Conservation (phyloP, 2,888 invertebrate species). For the Leucophora obtusa region DNA sequence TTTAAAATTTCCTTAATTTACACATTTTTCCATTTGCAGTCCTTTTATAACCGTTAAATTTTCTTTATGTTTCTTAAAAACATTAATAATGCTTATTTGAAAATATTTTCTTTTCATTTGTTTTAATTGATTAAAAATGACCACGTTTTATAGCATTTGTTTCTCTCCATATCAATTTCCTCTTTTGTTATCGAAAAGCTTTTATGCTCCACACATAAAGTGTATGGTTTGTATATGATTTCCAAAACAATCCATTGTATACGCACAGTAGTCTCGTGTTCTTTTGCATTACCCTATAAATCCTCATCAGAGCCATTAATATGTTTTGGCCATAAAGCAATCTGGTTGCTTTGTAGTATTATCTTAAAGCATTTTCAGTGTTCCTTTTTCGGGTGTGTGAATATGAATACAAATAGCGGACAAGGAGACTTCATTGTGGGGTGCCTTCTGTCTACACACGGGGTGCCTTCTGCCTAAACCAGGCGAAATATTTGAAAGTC, state of each 20-base stretch:
- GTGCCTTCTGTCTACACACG: no score
- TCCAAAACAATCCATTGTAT: background rate
- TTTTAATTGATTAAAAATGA: conserved; percentile 6
- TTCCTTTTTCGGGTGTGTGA: background rate
- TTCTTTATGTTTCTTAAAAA: background rate
- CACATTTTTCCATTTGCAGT: no score
- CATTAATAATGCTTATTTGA: background rate
- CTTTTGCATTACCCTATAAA: conserved; percentile 27
- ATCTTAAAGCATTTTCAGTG: conserved; percentile 1
- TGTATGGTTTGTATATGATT: background rate
- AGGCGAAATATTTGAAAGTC: no score
- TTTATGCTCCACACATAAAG: background rate
- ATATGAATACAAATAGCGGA: background rate
- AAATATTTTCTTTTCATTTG: background rate
- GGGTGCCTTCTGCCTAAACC: no score
- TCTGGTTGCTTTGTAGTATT: background rate
- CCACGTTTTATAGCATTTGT: conserved; percentile 1
- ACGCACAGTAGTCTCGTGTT: background rate
- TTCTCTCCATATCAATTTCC: background rate
- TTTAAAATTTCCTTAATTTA: no score
- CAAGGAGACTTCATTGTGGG: background rate
- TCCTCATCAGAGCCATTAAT: conserved; percentile 22
- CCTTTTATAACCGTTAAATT: background rate
- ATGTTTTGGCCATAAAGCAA: background rate
- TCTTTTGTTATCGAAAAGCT: background rate